Percentiles rank a stretch among this genome's conserved stretches.
phyloP scores from a whole-genome alignment of 2,888 invertebrate species.

The Drosophila atripex region DNA sequence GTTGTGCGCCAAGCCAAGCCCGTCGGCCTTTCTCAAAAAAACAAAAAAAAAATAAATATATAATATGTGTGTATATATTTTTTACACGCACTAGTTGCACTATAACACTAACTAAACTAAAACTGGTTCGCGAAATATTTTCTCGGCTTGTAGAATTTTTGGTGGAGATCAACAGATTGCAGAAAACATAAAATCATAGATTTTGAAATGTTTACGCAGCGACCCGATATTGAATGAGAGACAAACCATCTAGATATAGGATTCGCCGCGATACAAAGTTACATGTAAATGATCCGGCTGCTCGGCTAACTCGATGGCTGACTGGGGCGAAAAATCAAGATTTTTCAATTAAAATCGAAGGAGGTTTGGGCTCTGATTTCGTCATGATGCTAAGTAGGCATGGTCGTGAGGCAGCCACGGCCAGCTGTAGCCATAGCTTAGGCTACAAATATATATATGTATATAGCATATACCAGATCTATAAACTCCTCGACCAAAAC shows the following conservation, averaged over 20 bases:
- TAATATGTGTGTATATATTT: not conserved
- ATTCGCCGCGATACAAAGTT: slow-evolving; percentile 48
- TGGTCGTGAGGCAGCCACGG: slow-evolving; percentile 65
- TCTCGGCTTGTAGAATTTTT: slow-evolving; percentile 61
- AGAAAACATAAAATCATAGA: slow-evolving; percentile 66
- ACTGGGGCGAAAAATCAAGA: slow-evolving; percentile 61
- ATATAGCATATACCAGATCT: slow-evolving; percentile 9
- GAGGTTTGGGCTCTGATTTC: slow-evolving; percentile 53
- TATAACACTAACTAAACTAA: slow-evolving; percentile 64
- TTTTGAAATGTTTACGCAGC: slow-evolving; percentile 73
- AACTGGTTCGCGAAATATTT: slow-evolving; percentile 63
- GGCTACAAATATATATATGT: slow-evolving; percentile 3
- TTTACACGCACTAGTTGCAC: slow-evolving; percentile 54
- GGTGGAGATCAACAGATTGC: slow-evolving; percentile 58
- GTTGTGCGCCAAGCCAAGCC: slow-evolving; percentile 49
- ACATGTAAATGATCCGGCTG: slow-evolving; percentile 55
- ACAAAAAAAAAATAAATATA: slow-evolving; percentile 8
- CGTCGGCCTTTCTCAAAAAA: slow-evolving; percentile 66
- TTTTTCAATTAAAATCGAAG: slow-evolving; percentile 71
- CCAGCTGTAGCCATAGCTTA: slow-evolving; percentile 52
- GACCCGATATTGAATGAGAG: slow-evolving; percentile 54
- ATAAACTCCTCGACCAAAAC: slow-evolving; percentile 33
- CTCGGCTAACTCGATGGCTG: not conserved
- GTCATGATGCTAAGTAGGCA: slow-evolving; percentile 76
- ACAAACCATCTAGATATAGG: slow-evolving; percentile 68